A percentile compares a stretch with the other conserved stretches of the same genome.
Conservation (phyloP, 2,888 invertebrate genomes). For the Drosophila prostipennis region DNA sequence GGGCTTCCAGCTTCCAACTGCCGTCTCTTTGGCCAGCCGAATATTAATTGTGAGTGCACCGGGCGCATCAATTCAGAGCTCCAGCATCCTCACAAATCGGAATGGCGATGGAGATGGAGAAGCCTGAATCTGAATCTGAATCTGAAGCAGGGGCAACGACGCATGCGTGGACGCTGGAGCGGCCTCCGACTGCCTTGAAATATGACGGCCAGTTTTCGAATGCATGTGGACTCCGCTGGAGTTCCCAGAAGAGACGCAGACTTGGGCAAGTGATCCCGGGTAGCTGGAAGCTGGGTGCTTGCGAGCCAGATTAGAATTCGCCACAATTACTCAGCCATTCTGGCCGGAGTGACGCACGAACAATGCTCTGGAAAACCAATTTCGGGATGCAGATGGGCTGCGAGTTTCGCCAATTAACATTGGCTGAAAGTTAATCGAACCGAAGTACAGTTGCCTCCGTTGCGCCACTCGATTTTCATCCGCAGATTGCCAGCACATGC, state of each 20-base stretch:
- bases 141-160: constrained; percentile 31
- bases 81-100: constrained; percentile 19
- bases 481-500: constrained; percentile 32
- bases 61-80: constrained; percentile 49
- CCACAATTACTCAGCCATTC: constrained; percentile 44
- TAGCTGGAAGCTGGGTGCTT: constrained; percentile 40
- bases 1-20: constrained; percentile 29
- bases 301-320: constrained; percentile 51
- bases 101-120: neutral
- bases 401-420: constrained; percentile 16
- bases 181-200: constrained; percentile 56
- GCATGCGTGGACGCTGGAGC: constrained; percentile 37
- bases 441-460: constrained; percentile 38
- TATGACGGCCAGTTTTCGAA: constrained; percentile 68
- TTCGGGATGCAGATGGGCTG: constrained; percentile 1
- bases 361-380: constrained; percentile 11
- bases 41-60: constrained; percentile 70
- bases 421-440: constrained; percentile 18
- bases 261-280: constrained; percentile 45
- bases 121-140: constrained; percentile 41
- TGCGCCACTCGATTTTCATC: neutral
- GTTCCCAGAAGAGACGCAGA: constrained; percentile 47
- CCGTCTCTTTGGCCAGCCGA: constrained; percentile 28
- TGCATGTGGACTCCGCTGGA: constrained; percentile 47
- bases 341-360: constrained; percentile 1